A percentile compares a stretch with the other conserved stretches of the same genome.
phyloP scores from a whole-genome alignment of 1,140 invertebrate genomes.

The Apis laboriosa region DNA sequence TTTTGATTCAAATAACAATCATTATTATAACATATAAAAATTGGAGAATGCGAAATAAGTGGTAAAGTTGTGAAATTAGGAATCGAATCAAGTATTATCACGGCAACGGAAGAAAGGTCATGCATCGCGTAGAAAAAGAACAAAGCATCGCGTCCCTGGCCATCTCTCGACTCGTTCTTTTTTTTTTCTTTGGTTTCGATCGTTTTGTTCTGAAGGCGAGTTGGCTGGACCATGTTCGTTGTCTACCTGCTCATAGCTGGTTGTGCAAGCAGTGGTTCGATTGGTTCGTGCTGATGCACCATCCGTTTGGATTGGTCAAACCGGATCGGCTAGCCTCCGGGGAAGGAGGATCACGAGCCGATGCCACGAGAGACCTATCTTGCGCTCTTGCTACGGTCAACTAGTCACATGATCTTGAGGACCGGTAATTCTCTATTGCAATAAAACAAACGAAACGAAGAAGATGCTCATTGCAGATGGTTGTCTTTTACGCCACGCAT shows the following conservation, averaged over 20 bases:
- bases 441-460: constrained; percentile 52
- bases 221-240: constrained; percentile 10
- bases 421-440: constrained; percentile 40
- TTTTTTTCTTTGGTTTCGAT: neutral
- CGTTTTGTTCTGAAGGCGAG: constrained; percentile 30
- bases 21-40: too few relatives aligned
- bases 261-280: constrained; percentile 36
- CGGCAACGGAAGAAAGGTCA: constrained; percentile 17
- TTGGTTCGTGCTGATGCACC: constrained; percentile 58
- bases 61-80: neutral
- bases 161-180: constrained; percentile 17
- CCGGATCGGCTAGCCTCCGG: constrained; percentile 61
- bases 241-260: constrained; percentile 24
- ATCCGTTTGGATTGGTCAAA: constrained; percentile 57
- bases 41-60: too few relatives aligned
- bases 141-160: constrained; percentile 6
- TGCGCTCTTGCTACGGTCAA: constrained; percentile 58
- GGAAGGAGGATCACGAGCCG: constrained; percentile 31
- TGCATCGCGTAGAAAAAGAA: neutral
- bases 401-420: constrained; percentile 55
- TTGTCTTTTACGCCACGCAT: constrained; percentile 29
- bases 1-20: too few relatives aligned
- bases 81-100: neutral
- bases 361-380: constrained; percentile 28
- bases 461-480: constrained; percentile 40